phyloP scores from a whole-genome alignment of 2,888 invertebrate species.

The Bellardia bayeri region DNA sequence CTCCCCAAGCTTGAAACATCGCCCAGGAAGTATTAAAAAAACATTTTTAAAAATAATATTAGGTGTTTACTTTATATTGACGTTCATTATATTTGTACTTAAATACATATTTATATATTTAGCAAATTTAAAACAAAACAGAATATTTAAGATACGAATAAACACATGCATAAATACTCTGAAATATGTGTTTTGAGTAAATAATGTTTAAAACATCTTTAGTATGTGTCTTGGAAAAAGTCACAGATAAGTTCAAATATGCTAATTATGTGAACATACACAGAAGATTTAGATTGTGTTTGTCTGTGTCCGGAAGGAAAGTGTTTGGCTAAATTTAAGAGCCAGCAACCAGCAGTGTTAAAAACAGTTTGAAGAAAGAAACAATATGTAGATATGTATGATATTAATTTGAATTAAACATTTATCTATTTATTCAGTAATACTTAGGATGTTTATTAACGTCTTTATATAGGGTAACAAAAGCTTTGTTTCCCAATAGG shows the following conservation, averaged over 20 bases:
- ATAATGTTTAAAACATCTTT: conserved; percentile 25
- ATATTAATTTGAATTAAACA: no score
- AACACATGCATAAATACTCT: conserved; percentile 13
- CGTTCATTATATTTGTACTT: background rate
- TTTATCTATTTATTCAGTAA: no score
- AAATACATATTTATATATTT: conserved; percentile 5
- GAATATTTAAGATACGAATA: background rate
- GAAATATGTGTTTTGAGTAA: conserved; percentile 26
- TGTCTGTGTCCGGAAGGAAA: background rate
- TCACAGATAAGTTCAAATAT: conserved; percentile 38
- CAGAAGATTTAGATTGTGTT: background rate
- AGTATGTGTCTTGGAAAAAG: background rate
- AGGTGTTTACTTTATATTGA: no score
- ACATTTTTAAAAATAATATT: no score
- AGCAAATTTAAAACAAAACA: conserved; percentile 31
- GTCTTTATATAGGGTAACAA: no score
- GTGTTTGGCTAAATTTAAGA: background rate
- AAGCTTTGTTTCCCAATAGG: no score
- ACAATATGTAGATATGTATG: background rate
- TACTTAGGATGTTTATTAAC: no score
- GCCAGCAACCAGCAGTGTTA: background rate
- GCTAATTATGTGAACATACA: conserved; percentile 20
- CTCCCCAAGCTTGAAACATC: no score
- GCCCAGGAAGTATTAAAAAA: no score
- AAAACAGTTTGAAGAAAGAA: background rate